Evolutionary conservation across 2,888 invertebrate genomes (phyloP).

Genomic region (Pammene fasciana): DNA sequence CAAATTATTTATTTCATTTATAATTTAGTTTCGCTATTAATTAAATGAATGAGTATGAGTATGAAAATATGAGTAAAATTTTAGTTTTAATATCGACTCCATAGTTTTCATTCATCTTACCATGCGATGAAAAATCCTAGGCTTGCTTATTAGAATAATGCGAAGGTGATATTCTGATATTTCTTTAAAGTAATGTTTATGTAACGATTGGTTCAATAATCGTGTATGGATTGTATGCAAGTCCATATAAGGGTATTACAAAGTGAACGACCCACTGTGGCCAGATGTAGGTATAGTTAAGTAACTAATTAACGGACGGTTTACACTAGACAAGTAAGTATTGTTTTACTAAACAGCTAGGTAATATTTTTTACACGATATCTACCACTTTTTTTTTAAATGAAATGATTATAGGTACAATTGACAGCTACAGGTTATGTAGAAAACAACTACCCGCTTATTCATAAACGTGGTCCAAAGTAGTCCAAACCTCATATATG

Average conservation of each 20-base stretch:
- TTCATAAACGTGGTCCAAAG: too few relatives aligned
- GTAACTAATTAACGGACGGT: not conserved
- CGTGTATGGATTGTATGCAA: constrained; percentile 15
- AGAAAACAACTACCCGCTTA: too few relatives aligned
- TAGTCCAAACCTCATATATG: too few relatives aligned
- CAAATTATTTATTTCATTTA: too few relatives aligned
- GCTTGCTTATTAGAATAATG: not conserved
- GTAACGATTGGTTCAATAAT: constrained; percentile 13
- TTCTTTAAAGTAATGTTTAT: not conserved
- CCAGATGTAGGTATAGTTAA: constrained; percentile 2
- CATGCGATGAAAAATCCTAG: too few relatives aligned
- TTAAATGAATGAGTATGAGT: too few relatives aligned
- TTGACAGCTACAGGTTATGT: too few relatives aligned
- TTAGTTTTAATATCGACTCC: too few relatives aligned
- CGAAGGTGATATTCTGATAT: not conserved
- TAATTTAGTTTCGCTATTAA: too few relatives aligned
- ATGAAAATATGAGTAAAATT: too few relatives aligned
- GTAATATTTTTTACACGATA: too few relatives aligned
- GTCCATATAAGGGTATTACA: constrained; percentile 14
- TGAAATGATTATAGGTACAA: not conserved
- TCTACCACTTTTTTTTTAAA: not conserved
- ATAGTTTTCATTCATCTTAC: too few relatives aligned
- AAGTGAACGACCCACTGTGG: constrained; percentile 2
- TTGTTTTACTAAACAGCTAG: not conserved
- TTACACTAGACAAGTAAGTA: not conserved